phyloP scores from a whole-genome alignment of 2,888 invertebrate genomes.

The Yponomeuta plumbellus region DNA sequence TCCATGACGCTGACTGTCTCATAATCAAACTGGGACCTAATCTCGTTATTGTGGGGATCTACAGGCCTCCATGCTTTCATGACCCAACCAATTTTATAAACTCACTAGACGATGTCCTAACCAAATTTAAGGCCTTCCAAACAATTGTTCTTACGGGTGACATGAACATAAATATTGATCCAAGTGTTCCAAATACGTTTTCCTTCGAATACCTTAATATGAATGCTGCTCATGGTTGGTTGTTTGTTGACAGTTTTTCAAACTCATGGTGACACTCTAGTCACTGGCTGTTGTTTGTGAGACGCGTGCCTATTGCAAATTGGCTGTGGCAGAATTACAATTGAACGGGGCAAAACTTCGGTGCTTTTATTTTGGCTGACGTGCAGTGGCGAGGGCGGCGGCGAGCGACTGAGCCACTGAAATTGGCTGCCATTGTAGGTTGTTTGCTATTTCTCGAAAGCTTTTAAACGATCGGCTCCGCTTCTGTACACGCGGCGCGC shows the following conservation, averaged over 20 bases:
- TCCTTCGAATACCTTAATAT: not conserved
- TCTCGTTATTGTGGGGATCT: conserved; percentile 5
- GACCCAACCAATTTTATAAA: conserved; percentile 6
- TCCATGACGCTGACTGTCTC: conserved; percentile 4
- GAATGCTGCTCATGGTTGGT: not conserved
- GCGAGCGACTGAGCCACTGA: not conserved
- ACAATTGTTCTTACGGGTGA: conserved; percentile 5
- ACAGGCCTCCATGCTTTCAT: no score
- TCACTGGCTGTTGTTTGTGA: no score
- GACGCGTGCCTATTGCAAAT: no score
- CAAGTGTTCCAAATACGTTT: not conserved
- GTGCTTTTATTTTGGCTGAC: not conserved
- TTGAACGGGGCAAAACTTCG: not conserved
- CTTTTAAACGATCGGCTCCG: not conserved
- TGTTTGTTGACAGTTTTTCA: no score
- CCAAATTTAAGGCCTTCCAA: not conserved
- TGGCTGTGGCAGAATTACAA: not conserved
- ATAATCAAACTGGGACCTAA: not conserved
- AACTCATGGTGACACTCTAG: no score
- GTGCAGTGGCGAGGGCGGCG: not conserved
- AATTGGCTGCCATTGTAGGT: conserved; percentile 8
- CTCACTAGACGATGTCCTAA: not conserved
- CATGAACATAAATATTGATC: conserved; percentile 11
- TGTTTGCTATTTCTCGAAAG: conserved; percentile 1
- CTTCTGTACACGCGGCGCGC: not conserved